Percentiles rank a stretch among this genome's conserved stretches.
Conservation (phyloP, 2,888 invertebrate species). For the Danaus chrysippus region DNA sequence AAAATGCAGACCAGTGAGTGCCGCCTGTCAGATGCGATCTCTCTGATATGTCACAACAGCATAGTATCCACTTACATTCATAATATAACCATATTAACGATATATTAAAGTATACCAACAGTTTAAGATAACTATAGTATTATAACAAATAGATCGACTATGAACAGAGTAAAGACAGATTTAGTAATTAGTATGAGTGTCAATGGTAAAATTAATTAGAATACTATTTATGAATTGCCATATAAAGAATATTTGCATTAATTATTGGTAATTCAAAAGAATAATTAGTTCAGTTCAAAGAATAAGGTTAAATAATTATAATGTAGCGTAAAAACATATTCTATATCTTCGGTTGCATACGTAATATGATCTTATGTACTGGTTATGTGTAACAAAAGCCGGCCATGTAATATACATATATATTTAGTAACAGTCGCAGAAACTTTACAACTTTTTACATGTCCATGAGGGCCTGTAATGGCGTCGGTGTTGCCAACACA, state of each 20-base stretch:
- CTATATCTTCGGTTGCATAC: background rate
- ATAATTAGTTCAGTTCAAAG: too few species aligned
- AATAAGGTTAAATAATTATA: too few species aligned
- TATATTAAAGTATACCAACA: slow-evolving; percentile 16
- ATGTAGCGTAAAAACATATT: too few species aligned
- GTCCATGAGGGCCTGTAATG: slow-evolving; percentile 49
- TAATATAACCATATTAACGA: slow-evolving; percentile 23
- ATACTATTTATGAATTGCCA: too few species aligned
- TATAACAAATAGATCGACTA: too few species aligned
- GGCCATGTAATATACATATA: slow-evolving; percentile 19
- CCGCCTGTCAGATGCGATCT: slow-evolving; percentile 49
- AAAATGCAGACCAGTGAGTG: slow-evolving; percentile 40
- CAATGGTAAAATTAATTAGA: too few species aligned
- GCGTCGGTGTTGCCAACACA: slow-evolving; percentile 49
- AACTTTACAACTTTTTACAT: slow-evolving; percentile 49
- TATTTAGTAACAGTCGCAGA: slow-evolving; percentile 32
- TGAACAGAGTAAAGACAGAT: too few species aligned
- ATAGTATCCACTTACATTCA: slow-evolving; percentile 55
- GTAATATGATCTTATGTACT: slow-evolving; percentile 4
- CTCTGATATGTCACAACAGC: slow-evolving; percentile 56
- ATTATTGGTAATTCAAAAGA: too few species aligned
- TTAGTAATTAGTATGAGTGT: too few species aligned
- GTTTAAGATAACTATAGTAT: background rate
- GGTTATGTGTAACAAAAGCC: slow-evolving; percentile 6
- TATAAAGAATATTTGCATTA: too few species aligned